Percentiles rank a stretch among this genome's conserved stretches.
phyloP scores from a whole-genome alignment of 92 coral and sea anemone genomes.

The Parazoanthus darwini region DNA sequence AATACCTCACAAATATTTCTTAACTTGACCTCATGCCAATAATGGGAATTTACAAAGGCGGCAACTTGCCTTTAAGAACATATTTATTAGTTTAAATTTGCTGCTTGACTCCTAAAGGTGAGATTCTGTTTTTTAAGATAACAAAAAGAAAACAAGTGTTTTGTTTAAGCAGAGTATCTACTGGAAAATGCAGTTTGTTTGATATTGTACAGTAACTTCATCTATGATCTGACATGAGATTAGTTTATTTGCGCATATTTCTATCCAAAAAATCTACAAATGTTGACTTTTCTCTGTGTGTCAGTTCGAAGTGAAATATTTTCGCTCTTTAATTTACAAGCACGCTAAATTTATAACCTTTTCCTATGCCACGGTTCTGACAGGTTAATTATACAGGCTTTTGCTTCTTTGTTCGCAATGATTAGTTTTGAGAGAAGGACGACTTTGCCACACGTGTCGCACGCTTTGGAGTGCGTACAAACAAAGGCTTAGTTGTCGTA shows the following conservation, averaged over 20 bases:
- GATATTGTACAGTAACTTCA: background rate
- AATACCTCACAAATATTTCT: slow-evolving; percentile 67
- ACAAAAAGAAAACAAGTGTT: slow-evolving; percentile 19
- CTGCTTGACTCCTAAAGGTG: slow-evolving; percentile 5
- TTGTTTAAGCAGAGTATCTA: background rate
- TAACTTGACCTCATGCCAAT: slow-evolving; percentile 34
- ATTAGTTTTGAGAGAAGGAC: slow-evolving; percentile 15
- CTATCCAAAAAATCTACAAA: background rate
- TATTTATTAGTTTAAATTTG: slow-evolving; percentile 30
- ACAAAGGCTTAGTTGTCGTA: slow-evolving; percentile 29
- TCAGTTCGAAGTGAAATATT: background rate
- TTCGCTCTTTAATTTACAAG: background rate
- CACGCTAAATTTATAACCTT: background rate
- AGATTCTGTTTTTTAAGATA: background rate
- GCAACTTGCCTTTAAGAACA: slow-evolving; percentile 14
- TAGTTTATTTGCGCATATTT: background rate
- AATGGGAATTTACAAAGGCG: slow-evolving; percentile 6
- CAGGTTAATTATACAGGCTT: slow-evolving; percentile 16
- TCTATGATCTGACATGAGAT: background rate
- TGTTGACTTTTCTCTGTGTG: background rate
- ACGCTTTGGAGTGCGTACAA: slow-evolving; percentile 9
- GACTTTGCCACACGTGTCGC: slow-evolving; percentile 24
- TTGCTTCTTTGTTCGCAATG: slow-evolving; percentile 8
- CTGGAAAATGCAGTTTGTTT: background rate
- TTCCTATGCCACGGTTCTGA: background rate